Conservation (phyloP, 30 jellyfish, hydroid and myxozoan species). For the Pelagia noctiluca region DNA sequence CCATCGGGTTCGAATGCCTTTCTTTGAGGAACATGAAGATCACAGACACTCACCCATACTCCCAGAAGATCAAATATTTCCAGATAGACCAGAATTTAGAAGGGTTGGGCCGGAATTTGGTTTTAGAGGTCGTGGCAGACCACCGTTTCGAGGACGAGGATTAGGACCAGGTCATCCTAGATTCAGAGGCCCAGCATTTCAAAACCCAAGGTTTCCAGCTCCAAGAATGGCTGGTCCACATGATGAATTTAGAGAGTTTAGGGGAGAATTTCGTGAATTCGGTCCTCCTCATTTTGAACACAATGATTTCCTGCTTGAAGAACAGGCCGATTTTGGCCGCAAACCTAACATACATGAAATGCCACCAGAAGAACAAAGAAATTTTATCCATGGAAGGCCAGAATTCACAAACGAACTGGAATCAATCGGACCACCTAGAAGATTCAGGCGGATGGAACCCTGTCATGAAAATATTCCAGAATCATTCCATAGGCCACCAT, state of each 20-base stretch:
- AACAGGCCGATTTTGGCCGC: not conserved
- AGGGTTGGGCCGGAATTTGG: not conserved
- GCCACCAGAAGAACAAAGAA: not conserved
- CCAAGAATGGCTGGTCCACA: conserved; percentile 3
- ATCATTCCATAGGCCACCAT: not conserved
- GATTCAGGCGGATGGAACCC: not conserved
- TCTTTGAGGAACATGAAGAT: too few relatives aligned
- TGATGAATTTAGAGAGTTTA: not conserved
- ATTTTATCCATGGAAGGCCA: not conserved
- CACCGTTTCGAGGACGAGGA: too few relatives aligned
- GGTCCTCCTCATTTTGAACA: not conserved
- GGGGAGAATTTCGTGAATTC: not conserved
- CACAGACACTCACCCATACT: too few relatives aligned
- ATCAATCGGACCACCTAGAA: not conserved
- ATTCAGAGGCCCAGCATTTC: not conserved
- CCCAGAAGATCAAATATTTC: too few relatives aligned
- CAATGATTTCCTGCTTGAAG: not conserved
- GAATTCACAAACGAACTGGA: not conserved
- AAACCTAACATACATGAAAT: not conserved
- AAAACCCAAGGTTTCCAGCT: not conserved
- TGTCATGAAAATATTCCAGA: not conserved
- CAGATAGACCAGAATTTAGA: too few relatives aligned
- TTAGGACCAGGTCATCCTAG: not conserved
- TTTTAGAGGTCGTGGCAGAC: not conserved
- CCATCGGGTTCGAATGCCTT: too few relatives aligned